Base-by-base conservation (phyloP, 2,797 vertebrate genomes). In the Sus cebifrons region DNA sequence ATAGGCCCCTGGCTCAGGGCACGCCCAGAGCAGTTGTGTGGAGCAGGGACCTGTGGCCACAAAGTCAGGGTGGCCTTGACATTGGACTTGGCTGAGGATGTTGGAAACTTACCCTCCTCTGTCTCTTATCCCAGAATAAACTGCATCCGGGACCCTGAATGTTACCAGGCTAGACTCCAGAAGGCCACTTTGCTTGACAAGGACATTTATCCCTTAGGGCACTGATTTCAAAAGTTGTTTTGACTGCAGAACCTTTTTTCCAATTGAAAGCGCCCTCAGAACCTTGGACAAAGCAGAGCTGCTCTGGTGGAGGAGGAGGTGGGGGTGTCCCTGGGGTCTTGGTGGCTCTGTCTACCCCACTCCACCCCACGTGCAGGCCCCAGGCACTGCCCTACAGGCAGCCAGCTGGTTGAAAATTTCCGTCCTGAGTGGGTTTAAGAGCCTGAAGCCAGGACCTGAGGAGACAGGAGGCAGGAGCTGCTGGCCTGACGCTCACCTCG, bases 151-250 rank as follows among this genome's bases (percentile, higher is more conserved):
- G 58, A 12, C 77, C 67, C 14, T 75, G 95, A 95, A 89, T 70
- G 87, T 93, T 89, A 96, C 58, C 54, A 68, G 68, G 20, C 25
- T 79, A 94, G 87, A 81, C 94, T 71, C 0, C 0, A 84, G 73
- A 92, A 70, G 83, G 82, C 62, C 36, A 18, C 29, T 96, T 87
- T n/a, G 68, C 68, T 25, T 78, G 44, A 95, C 95, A 97, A 98
- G 92, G 95, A 92, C 86, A 4, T 95, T 89, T 79, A 88, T 97
- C 79, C 86, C 91, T 83, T 74, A 71, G 56, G 91, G 89, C 79
- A 32, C 89, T 73, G 73, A 32, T 73, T 96, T 96, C 89, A 81
- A 94, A 96, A 91, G 75, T 56, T 79, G n/a, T 91, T 97, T 89
- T 97, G 70, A 91, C 8, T 23, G 40, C 49, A 87, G 49, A 96